Conservation (phyloP, 2,888 invertebrate genomes). For the Rotaria magnacalcarata region DNA sequence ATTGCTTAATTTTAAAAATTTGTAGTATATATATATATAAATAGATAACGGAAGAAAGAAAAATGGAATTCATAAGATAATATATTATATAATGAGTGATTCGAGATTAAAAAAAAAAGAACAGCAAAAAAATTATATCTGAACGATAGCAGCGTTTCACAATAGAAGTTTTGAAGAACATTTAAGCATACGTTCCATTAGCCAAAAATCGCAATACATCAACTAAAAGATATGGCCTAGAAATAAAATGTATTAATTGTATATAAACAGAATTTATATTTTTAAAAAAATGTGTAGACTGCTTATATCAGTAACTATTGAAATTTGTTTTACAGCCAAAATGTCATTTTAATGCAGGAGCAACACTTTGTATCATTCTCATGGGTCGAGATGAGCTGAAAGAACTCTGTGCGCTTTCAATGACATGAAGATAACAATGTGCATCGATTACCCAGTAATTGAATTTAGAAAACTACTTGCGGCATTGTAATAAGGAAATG, state of each 20-base stretch:
- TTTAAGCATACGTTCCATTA: background rate
- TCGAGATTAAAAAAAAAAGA: background rate
- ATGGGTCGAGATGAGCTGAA: no score
- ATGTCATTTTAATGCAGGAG: no score
- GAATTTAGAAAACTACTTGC: no score
- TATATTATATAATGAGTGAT: background rate
- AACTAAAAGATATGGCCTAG: conserved; percentile 24
- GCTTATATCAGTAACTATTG: no score
- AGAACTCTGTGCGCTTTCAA: no score
- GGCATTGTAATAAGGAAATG: no score
- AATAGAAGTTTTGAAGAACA: background rate
- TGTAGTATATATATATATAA: background rate
- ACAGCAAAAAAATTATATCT: background rate
- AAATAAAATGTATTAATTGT: background rate
- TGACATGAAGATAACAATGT: no score
- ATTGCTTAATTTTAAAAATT: background rate
- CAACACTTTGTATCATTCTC: no score
- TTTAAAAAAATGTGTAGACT: no score
- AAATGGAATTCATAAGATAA: background rate
- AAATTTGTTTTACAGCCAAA: no score
- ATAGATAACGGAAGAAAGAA: background rate
- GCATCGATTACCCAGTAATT: no score
- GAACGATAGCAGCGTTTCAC: background rate
- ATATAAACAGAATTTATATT: no score
- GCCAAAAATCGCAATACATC: background rate